Evolutionary conservation across 2,888 invertebrate genomes (phyloP), one percentile per base, ranked within the genome.

Genomic region (Prenolepis imparis): DNA sequence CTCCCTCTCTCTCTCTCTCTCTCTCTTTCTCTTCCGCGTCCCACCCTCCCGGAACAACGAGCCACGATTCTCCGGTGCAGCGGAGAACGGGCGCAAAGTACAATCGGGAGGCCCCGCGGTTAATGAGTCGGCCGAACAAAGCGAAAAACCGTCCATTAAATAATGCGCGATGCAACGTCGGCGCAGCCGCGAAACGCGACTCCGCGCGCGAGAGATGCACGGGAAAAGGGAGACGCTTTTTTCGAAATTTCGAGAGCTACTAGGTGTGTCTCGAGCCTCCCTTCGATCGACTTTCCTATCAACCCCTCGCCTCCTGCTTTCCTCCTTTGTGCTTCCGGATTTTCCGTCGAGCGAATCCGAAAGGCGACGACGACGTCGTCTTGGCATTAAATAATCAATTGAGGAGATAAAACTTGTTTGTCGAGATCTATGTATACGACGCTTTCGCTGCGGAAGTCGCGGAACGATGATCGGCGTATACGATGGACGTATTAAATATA

Each of bases 81-180:
- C 90, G 90, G 91, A 92, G 90, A 91, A 89, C 92, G 90, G 90
- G 90, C 89, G 91, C 91, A 92, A 93, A 92, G 93, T 93, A 93
- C 93, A 93, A 93, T 93, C 93, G 93, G 91, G 89, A 92, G 89
- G 87, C 89, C 90, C 92, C 90, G 90, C 87, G 92, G 93, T 93
- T 94, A 94, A 94, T 94, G 94, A 94, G 94, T 93, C 92, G 89
- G 91, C 91, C 90, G 93, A 93, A 93, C 93, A 94, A 94, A 94
- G 94, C 92, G 93, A 93, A 93, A 94, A 94, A 93, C 92, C 90
- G 92, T 93, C 91, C 94, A 93, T 94, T 93, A 93, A 93, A 94
- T 93, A 94, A 94, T 94, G 92, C 92, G 92, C 92, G 90, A 92
- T 93, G 93, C 91, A 93, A 91, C 89, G 91, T 87, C 91, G 85